phyloP scores from a whole-genome alignment of 2,888 invertebrate species.

The Bedellia somnulentella region DNA sequence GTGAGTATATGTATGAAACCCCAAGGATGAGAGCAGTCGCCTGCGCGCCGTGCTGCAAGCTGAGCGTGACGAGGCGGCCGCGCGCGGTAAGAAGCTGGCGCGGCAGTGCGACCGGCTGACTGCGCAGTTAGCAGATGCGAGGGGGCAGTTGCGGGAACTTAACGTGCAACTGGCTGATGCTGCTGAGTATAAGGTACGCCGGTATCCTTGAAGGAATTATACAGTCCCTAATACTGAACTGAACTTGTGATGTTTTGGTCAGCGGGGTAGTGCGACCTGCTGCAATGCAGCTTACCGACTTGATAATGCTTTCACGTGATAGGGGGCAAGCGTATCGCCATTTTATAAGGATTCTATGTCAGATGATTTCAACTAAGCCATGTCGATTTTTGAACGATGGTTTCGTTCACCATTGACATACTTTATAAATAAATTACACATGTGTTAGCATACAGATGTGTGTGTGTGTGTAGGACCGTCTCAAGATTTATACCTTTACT shows the following conservation, averaged over 20 bases:
- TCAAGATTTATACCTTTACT: too few species aligned
- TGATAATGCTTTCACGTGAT: too few species aligned
- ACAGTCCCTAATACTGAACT: neutral
- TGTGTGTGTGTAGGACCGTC: too few species aligned
- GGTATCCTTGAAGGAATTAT: neutral
- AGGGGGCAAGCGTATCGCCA: too few species aligned
- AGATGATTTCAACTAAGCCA: too few species aligned
- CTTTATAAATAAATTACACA: too few species aligned
- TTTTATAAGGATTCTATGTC: too few species aligned
- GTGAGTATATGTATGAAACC: neutral
- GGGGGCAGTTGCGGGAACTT: slow-evolving; percentile 78
- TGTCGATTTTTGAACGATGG: too few species aligned
- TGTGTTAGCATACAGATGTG: too few species aligned
- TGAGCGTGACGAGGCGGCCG: slow-evolving; percentile 69
- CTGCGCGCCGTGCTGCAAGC: slow-evolving; percentile 57
- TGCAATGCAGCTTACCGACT: too few species aligned
- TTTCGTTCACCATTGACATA: too few species aligned
- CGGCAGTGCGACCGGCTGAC: slow-evolving; percentile 84
- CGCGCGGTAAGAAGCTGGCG: slow-evolving; percentile 74
- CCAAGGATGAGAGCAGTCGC: slow-evolving; percentile 43
- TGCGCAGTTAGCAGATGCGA: slow-evolving; percentile 78
- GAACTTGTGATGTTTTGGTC: too few species aligned
- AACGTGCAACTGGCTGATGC: slow-evolving; percentile 85
- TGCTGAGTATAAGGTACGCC: slow-evolving; percentile 79
- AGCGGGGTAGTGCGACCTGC: neutral